phyloP scores from a whole-genome alignment of 2,113 vertebrate species.

The Sturnus vulgaris region DNA sequence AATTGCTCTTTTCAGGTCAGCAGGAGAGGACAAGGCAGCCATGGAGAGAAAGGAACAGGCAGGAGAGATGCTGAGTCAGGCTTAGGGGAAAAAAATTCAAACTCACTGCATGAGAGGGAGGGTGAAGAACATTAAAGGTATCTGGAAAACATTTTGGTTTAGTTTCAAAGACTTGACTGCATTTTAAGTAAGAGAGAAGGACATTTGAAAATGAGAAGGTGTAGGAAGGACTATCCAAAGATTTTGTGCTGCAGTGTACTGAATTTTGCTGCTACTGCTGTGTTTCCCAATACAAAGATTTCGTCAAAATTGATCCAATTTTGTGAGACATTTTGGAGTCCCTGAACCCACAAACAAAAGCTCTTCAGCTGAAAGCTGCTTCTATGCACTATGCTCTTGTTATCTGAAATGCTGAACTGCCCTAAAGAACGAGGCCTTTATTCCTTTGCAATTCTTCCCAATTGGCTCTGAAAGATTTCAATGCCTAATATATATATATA shows the following conservation, averaged over 20 bases:
- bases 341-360: background rate
- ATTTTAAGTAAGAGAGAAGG: background rate
- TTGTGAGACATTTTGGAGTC: background rate
- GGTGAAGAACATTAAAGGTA: background rate
- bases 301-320: background rate
- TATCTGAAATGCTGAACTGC: background rate
- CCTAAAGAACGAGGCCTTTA: background rate
- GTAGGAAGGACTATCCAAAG: background rate
- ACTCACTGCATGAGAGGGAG: background rate
- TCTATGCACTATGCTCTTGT: background rate
- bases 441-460: background rate
- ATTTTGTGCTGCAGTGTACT: background rate
- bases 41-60: background rate
- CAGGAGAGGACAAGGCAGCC: background rate
- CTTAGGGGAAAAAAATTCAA: background rate
- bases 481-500: background rate
- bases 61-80: background rate
- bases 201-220: background rate
- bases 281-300: background rate
- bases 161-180: background rate
- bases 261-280: background rate
- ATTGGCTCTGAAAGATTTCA: slow-evolving; percentile 37
- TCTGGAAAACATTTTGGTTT: background rate
- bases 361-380: background rate
- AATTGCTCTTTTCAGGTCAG: background rate